These are phyloP conservation scores for Melierax canorus DNA, from an alignment of 2,113 vertebrate species.

Conservation along the genomic window DNA sequence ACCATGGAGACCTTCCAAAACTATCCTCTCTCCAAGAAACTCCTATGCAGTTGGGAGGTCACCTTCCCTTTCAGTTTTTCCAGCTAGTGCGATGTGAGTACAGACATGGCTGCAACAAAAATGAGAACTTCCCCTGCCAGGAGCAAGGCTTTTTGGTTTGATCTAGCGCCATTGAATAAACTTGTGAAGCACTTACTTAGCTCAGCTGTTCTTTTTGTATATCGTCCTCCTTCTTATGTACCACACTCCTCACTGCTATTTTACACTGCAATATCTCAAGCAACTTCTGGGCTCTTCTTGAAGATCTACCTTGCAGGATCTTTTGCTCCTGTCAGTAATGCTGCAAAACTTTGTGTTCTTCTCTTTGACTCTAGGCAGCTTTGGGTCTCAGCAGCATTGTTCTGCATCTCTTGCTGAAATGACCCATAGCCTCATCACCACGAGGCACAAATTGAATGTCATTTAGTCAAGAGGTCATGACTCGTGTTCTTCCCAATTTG, in stretches of 20 bases:
- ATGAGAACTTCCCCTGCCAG: background rate
- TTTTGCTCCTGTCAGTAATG: background rate
- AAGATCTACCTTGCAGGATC: background rate
- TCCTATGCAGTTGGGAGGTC: background rate
- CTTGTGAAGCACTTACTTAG: background rate
- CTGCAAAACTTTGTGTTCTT: background rate
- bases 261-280: background rate
- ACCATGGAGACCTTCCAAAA: background rate
- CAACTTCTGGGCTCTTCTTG: background rate
- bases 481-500: background rate
- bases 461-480: background rate
- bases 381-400: background rate
- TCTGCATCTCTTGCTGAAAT: background rate
- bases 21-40: background rate
- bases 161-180: background rate
- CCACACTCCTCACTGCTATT: background rate
- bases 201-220: background rate
- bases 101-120: background rate
- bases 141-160: background rate
- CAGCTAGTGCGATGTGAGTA: background rate
- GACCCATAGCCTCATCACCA: background rate
- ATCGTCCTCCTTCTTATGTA: background rate
- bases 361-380: background rate
- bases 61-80: background rate
- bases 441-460: accelerated